phyloP scores from a whole-genome alignment of 2,113 vertebrate species.

The Pollimyrus isidori region DNA sequence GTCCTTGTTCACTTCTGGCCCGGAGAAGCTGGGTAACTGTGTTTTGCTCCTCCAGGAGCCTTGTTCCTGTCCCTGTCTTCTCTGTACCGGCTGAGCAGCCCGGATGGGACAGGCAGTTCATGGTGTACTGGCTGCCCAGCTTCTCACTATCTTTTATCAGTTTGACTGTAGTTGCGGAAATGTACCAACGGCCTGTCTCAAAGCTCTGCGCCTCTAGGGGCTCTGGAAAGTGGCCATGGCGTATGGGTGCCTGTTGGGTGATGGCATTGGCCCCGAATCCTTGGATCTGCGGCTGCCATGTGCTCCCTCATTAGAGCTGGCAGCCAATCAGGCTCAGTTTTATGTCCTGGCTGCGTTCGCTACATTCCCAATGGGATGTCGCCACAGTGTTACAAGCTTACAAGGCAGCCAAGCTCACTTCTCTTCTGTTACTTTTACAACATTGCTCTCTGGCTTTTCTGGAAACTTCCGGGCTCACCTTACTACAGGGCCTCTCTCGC shows the following conservation, averaged over 20 bases:
- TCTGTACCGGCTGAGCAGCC: not conserved
- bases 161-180: not conserved
- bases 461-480: not conserved
- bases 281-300: not conserved
- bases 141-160: not conserved
- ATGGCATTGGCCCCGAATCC: not conserved
- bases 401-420: not conserved
- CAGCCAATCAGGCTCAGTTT: not conserved
- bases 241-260: not conserved
- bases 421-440: not conserved
- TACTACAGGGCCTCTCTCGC: no score
- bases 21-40: not conserved
- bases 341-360: not conserved
- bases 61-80: not conserved
- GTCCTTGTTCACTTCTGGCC: not conserved
- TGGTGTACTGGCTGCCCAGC: no score
- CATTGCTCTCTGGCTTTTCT: not conserved
- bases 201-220: not conserved
- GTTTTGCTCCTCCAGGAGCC: not conserved
- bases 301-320: constrained; percentile 1
- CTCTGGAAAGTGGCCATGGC: not conserved
- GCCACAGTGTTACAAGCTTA: not conserved
- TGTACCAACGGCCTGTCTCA: not conserved
- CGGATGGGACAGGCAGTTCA: not conserved
- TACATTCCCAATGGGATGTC: not conserved